Evolutionary conservation across 2,113 vertebrate species (phyloP).

Genomic region (Excalfactoria chinensis): DNA sequence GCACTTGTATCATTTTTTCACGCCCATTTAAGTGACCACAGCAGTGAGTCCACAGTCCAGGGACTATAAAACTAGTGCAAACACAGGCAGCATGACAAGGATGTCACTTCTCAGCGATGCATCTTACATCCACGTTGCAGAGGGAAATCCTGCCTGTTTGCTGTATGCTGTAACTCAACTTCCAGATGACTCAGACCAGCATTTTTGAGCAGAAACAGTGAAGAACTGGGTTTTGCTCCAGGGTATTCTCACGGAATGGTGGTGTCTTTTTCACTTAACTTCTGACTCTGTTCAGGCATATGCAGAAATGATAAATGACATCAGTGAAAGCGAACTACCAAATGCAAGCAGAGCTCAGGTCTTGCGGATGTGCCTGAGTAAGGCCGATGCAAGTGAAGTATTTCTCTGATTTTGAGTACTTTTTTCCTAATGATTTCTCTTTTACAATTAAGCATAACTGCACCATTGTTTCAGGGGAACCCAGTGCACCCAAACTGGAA

Average conservation of each 20-base stretch:
- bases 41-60: not conserved
- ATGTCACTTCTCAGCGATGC: not conserved
- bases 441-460: not conserved
- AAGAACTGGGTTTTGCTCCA: not conserved
- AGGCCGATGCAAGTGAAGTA: accelerated
- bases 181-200: not conserved
- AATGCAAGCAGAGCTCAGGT: not conserved
- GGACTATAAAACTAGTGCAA: not conserved
- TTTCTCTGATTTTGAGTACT: not conserved
- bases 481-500: slow-evolving; percentile 92
- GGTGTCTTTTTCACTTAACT: not conserved
- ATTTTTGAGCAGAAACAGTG: accelerated
- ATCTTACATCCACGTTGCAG: accelerated
- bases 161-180: accelerated
- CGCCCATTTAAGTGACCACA: not conserved
- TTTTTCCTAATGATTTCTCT: not conserved
- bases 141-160: not conserved
- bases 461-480: slow-evolving; percentile 86
- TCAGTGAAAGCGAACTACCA: not conserved
- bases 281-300: not conserved
- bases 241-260: not conserved
- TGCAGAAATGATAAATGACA: not conserved
- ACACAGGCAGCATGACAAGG: not conserved
- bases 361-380: not conserved
- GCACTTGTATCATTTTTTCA: not conserved